Percentiles rank a stretch among this genome's conserved stretches.
phyloP scores from a whole-genome alignment of 2,888 invertebrate genomes.

The Amphimallon solstitiale region DNA sequence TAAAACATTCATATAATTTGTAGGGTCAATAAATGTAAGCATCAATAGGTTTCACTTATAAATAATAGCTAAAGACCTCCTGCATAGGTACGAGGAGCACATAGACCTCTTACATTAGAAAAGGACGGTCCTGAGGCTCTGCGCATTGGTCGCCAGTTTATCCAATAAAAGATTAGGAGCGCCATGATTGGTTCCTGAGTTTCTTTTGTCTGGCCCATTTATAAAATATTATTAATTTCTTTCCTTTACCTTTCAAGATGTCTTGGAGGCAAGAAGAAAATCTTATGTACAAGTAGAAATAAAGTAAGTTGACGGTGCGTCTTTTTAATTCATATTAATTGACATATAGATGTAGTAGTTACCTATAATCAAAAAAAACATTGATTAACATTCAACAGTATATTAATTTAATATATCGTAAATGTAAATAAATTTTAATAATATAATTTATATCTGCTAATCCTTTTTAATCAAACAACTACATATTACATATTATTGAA shows the following conservation, averaged over 20 bases:
- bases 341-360: too few species aligned
- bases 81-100: constrained; percentile 26
- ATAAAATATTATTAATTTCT: constrained; percentile 9
- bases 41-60: background rate
- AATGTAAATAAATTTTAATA: too few species aligned
- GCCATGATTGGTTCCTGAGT: background rate
- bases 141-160: background rate
- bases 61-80: constrained; percentile 12
- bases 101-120: background rate
- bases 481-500: too few species aligned
- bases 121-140: background rate
- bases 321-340: too few species aligned
- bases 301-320: too few species aligned
- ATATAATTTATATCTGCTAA: too few species aligned
- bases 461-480: too few species aligned
- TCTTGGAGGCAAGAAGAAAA: background rate
- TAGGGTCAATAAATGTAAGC: background rate
- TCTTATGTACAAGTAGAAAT: too few species aligned
- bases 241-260: background rate
- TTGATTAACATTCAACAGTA: too few species aligned
- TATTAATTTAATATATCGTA: too few species aligned
- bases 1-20: background rate
- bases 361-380: too few species aligned
- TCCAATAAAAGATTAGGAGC: background rate
- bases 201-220: constrained; percentile 10